Base-by-base conservation (phyloP, 2,797 vertebrate genomes). In the Todus mexicanus region DNA sequence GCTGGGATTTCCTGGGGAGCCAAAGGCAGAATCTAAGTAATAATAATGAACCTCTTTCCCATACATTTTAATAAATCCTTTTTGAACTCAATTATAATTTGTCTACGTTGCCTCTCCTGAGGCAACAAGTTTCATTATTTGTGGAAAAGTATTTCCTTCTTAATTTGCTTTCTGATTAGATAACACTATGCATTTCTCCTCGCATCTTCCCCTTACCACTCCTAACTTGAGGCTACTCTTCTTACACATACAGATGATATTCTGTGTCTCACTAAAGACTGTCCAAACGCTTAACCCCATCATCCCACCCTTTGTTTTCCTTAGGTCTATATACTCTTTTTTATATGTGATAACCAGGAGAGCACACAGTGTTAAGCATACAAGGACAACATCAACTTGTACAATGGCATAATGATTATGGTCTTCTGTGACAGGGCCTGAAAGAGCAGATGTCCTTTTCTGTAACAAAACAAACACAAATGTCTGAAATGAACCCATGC, bases 101-200 rank as follows among this genome's bases (percentile, higher is more conserved):
- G 33, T 56, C 40, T 87, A 42, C 23, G 11, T 54, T 82, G 84
- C 8, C 79, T 71, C 89, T 84, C 89, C 87, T 10, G 23, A 90
- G 60, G 90, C 90, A 94, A 37, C 0, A 2, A 82, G 9, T 87
- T 92, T 82, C 33, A 68, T 60, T 78, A 68, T 87, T 93, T 70
- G 68, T 68, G 47, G 69, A 43, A 45, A 88, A 92, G 59, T 48
- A 43, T 38, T 88, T 90, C 47, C 63, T 90, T 92, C 68, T 35
- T 66, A 66, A 90, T 84, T 82, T 87, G 47, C 43, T 80, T 84
- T 94, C 66, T 81, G 79, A 91, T 68, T 85, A 70, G 63, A 59
- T 60, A 94, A 65, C 25, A 45, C 17, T 47, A 69, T 17, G 29
- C 15, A 20, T 51, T 65, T 89, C n/a, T 84, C 35, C 37, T 79